Conservation (phyloP, 2,797 vertebrate genomes). For the Clarias pachynema region DNA sequence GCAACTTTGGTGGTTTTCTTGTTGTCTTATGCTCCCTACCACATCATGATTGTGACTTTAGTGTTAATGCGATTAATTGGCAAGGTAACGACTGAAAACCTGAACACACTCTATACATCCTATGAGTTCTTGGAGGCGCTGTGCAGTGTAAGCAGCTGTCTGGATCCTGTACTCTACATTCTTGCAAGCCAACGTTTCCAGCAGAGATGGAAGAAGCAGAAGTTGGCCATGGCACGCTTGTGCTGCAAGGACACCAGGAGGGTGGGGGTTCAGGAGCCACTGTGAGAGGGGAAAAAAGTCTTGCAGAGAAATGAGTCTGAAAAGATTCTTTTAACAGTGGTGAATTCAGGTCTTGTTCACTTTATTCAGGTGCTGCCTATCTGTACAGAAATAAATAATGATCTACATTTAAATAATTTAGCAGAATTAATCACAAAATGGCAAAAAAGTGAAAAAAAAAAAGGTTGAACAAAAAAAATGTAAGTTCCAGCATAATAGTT, state of each 20-base stretch:
- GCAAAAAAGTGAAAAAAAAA: neutral
- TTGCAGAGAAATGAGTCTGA: neutral
- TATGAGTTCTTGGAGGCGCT: slow-evolving; percentile 78
- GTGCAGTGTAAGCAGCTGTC: slow-evolving; percentile 78
- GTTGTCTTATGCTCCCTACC: slow-evolving; percentile 78
- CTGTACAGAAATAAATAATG: neutral
- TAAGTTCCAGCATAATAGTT: neutral
- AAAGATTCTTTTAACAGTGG: neutral
- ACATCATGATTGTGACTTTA: slow-evolving; percentile 72
- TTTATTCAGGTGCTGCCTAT: neutral
- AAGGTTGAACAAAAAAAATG: neutral
- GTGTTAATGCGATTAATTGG: slow-evolving; percentile 68
- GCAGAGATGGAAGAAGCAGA: slow-evolving; percentile 61
- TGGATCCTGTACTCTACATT: slow-evolving; percentile 81
- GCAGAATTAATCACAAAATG: neutral
- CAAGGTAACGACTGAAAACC: slow-evolving; percentile 62
- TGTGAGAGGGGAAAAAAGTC: slow-evolving; percentile 1
- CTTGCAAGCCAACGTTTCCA: slow-evolving; percentile 76
- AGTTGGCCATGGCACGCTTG: slow-evolving; percentile 36
- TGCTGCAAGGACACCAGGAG: slow-evolving; percentile 62
- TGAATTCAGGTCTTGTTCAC: neutral
- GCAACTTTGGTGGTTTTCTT: slow-evolving; percentile 74
- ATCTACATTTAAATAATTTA: neutral
- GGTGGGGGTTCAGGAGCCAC: slow-evolving; percentile 55
- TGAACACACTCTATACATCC: slow-evolving; percentile 60